A percentile compares a stretch with the other conserved stretches of the same genome.
Conservation (phyloP, 2,797 vertebrate genomes). For the Lagorchestes hirsutus region DNA sequence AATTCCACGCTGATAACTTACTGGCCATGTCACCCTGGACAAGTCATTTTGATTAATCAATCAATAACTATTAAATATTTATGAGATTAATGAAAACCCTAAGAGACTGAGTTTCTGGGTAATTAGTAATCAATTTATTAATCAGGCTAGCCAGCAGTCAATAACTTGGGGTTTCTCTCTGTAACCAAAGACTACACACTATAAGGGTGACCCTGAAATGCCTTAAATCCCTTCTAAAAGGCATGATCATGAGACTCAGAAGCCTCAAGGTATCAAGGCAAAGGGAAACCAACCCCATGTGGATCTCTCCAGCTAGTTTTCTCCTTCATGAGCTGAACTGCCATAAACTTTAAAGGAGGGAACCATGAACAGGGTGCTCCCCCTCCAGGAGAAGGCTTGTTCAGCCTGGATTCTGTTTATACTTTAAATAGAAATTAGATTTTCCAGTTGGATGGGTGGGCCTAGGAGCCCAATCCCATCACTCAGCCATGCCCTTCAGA, state of each 20-base stretch:
- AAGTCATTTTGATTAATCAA: neutral
- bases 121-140: neutral
- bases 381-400: neutral
- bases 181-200: neutral
- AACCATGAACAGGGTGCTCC: neutral
- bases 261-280: neutral
- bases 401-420: neutral
- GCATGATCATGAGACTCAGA: neutral
- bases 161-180: neutral
- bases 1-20: neutral
- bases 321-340: neutral
- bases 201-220: neutral
- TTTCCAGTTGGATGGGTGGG: neutral
- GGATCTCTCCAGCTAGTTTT: neutral
- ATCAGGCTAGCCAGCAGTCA: neutral
- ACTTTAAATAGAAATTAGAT: neutral
- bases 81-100: neutral
- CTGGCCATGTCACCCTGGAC: neutral
- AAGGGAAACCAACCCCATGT: neutral
- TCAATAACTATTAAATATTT: neutral
- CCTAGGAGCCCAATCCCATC: neutral
- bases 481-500: neutral
- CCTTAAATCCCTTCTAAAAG: neutral
- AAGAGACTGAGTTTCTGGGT: neutral
- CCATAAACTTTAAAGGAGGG: neutral